Evolutionary conservation across 2,888 invertebrate species (phyloP).

Genomic region (Platycnemis pennipes): DNA sequence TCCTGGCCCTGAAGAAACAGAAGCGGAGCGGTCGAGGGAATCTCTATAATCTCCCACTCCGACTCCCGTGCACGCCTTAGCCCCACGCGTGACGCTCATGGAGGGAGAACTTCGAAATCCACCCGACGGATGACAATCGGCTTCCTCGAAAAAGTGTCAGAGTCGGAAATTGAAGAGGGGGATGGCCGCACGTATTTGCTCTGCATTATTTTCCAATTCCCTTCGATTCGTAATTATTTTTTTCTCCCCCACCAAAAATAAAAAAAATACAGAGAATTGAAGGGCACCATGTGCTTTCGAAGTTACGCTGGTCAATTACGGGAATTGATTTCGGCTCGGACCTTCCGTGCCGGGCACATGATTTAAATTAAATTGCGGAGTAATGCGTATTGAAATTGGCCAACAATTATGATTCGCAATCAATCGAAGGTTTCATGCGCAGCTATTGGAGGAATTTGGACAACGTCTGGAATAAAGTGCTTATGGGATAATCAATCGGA

Average conservation of each 20-base stretch:
- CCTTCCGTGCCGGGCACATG: neutral
- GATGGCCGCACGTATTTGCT: neutral
- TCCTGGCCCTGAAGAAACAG: neutral
- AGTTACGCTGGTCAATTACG: neutral
- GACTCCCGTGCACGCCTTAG: neutral
- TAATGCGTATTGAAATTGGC: neutral
- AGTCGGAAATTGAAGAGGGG: neutral
- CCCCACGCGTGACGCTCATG: neutral
- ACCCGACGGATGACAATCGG: neutral
- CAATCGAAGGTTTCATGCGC: neutral
- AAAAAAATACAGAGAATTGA: neutral
- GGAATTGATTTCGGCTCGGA: neutral
- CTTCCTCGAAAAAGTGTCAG: neutral
- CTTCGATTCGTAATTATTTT: neutral
- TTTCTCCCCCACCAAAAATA: neutral
- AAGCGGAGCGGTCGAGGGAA: neutral
- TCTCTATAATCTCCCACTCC: neutral
- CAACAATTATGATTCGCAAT: neutral
- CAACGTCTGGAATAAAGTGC: neutral
- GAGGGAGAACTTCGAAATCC: neutral
- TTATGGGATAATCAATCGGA: neutral
- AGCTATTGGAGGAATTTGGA: neutral
- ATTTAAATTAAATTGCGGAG: neutral
- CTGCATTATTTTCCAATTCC: neutral
- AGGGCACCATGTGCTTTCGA: neutral